These are phyloP conservation scores for Drosophila anceps DNA, from an alignment of 2,888 invertebrate species.

Conservation along the genomic window DNA sequence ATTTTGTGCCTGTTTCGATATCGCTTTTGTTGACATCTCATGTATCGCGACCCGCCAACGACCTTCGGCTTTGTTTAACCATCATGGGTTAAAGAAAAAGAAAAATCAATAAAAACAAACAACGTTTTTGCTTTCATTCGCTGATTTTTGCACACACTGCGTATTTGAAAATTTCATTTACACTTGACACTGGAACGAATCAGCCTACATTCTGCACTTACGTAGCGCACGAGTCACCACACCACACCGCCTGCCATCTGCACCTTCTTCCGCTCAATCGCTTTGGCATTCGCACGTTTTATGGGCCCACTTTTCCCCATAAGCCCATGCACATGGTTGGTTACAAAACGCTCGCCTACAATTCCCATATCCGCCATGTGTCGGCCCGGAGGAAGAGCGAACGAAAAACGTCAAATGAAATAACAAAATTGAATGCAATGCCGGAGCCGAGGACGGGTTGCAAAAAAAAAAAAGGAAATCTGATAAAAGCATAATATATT, in stretches of 20 bases:
- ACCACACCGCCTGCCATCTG: too few relatives aligned
- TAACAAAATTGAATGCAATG: constrained; percentile 34
- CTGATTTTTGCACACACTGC: constrained; percentile 63
- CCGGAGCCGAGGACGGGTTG: not conserved
- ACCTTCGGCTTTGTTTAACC: constrained; percentile 13
- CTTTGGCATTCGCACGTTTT: constrained; percentile 43
- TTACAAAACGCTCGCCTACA: constrained; percentile 34
- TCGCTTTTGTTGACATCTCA: constrained; percentile 13
- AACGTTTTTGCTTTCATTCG: constrained; percentile 47
- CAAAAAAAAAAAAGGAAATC: constrained; percentile 7
- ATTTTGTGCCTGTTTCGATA: not conserved
- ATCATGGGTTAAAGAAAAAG: constrained; percentile 4
- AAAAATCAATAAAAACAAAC: constrained; percentile 66
- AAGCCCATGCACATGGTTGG: constrained; percentile 28
- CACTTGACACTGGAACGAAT: constrained; percentile 70
- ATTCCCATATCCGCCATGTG: constrained; percentile 47
- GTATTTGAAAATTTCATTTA: constrained; percentile 74
- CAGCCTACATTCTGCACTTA: constrained; percentile 26
- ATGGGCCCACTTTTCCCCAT: constrained; percentile 42
- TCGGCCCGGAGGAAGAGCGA: constrained; percentile 16
- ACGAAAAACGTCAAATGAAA: constrained; percentile 41
- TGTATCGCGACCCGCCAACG: constrained; percentile 45
- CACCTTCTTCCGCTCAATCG: constrained; percentile 26
- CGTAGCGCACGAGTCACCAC: constrained; percentile 1
- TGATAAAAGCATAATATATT: constrained; percentile 18